Evolutionary conservation across 1,140 invertebrate species (phyloP).

Genomic region (Drosophila equinoxialis): DNA sequence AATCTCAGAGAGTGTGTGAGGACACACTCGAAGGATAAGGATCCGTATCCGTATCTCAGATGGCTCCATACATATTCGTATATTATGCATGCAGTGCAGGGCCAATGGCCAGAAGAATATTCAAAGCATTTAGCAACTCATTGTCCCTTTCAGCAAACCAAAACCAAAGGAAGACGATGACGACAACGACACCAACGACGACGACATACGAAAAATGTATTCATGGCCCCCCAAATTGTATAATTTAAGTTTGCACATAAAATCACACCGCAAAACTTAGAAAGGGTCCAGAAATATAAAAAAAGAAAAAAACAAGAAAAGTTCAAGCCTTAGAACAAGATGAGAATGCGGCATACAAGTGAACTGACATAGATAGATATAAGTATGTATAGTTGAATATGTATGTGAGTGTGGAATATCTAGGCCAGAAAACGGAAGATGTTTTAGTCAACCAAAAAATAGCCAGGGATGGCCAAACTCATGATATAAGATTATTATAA

Average conservation of each 20-base stretch:
- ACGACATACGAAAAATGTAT: slow-evolving; percentile 64
- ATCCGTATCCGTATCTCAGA: slow-evolving; percentile 42
- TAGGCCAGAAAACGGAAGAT: slow-evolving; percentile 23
- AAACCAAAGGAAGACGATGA: slow-evolving; percentile 31
- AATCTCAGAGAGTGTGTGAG: slow-evolving; percentile 6
- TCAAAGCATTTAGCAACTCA: slow-evolving; percentile 81
- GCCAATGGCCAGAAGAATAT: slow-evolving; percentile 75
- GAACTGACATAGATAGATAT: slow-evolving; percentile 49
- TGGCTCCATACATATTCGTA: slow-evolving; percentile 47
- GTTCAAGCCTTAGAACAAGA: slow-evolving; percentile 18
- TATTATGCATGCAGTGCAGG: slow-evolving; percentile 73
- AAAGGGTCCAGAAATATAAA: slow-evolving; percentile 29
- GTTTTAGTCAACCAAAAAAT: not conserved
- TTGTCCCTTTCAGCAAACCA: slow-evolving; percentile 68
- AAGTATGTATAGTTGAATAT: not conserved
- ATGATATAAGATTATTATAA: not conserved
- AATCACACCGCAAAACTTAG: slow-evolving; percentile 75
- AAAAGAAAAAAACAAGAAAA: slow-evolving; percentile 38
- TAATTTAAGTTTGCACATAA: slow-evolving; percentile 81
- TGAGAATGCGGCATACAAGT: slow-evolving; percentile 35
- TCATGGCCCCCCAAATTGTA: slow-evolving; percentile 74
- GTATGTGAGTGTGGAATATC: slow-evolving; percentile 17
- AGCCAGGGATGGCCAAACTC: slow-evolving; percentile 23
- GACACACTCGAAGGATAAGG: slow-evolving; percentile 27
- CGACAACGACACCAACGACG: slow-evolving; percentile 17